Evolutionary conservation across 2,113 vertebrate species (phyloP).

Genomic region (Dicentrarchus labrax): DNA sequence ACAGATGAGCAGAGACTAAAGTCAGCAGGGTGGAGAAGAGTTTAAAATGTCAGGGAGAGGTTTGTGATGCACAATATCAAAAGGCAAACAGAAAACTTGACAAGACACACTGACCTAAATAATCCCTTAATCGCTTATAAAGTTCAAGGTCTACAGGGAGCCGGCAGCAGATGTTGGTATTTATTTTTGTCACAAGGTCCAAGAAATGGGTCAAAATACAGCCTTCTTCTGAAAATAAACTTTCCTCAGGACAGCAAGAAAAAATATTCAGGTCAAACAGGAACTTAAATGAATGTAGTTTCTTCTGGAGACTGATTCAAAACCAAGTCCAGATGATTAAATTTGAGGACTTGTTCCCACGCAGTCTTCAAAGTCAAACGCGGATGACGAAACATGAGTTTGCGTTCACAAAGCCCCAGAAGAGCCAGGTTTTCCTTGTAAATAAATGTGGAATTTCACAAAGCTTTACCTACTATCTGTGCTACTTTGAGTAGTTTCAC

Average conservation of each 20-base stretch:
- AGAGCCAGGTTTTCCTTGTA: not conserved
- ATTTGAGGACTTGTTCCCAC: slow-evolving; percentile 1
- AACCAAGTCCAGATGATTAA: slow-evolving; percentile 9
- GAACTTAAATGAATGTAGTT: not conserved
- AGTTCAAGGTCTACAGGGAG: slow-evolving; percentile 26
- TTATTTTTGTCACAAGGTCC: slow-evolving; percentile 64
- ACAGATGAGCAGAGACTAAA: not conserved
- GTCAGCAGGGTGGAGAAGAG: not conserved
- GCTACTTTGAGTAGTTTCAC: not conserved
- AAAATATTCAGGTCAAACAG: slow-evolving; percentile 25
- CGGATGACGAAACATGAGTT: not conserved
- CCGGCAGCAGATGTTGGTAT: slow-evolving; percentile 38
- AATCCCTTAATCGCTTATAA: slow-evolving; percentile 7
- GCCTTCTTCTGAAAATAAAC: slow-evolving; percentile 38
- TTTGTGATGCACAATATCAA: slow-evolving; percentile 1
- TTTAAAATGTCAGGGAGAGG: too few relatives aligned
- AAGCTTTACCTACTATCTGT: not conserved
- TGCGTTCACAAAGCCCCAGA: not conserved
- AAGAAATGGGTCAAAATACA: slow-evolving; percentile 55
- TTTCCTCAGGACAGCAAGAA: not conserved
- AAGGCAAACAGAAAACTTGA: slow-evolving; percentile 30
- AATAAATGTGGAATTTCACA: not conserved
- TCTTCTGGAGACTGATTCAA: not conserved
- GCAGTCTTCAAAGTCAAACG: not conserved
- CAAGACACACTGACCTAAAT: slow-evolving; percentile 55